Percentiles rank a stretch among this genome's conserved stretches.
Evolutionary conservation across 2,113 vertebrate species (phyloP).

Genomic region (Plecturocebus donacophilus): DNA sequence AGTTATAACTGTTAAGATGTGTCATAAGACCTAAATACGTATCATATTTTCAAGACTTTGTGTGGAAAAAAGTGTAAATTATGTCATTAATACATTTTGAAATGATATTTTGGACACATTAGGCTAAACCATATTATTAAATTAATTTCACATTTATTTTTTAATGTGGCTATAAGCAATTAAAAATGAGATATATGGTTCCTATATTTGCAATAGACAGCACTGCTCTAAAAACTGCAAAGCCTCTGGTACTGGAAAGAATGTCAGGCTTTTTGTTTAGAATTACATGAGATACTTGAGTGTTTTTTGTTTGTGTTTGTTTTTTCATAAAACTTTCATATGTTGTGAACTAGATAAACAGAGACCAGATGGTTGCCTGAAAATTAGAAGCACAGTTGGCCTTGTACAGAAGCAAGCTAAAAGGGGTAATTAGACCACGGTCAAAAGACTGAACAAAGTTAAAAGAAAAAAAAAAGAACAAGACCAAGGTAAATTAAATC

Average conservation of each 20-base stretch:
- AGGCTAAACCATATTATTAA: background rate
- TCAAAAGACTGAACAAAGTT: background rate
- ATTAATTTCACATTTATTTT: background rate
- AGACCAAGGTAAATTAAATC: background rate
- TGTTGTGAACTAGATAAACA: background rate
- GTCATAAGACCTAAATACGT: background rate
- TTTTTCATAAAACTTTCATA: background rate
- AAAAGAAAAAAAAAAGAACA: background rate
- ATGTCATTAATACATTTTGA: background rate
- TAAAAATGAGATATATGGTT: background rate
- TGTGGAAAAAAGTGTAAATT: background rate
- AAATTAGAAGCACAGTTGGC: background rate
- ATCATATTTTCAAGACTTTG: background rate
- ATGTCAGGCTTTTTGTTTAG: background rate
- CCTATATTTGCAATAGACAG: background rate
- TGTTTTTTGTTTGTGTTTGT: background rate
- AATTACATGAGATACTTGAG: background rate
- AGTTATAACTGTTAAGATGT: background rate
- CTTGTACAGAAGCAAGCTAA: background rate
- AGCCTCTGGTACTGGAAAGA: background rate
- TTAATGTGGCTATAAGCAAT: background rate
- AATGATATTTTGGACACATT: conserved; percentile 10
- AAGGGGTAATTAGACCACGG: background rate
- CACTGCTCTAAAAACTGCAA: background rate
- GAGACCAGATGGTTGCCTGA: background rate